Percentiles rank a stretch among this genome's conserved stretches.
These are phyloP conservation scores for Pachypanchax playfairii DNA, from an alignment of 2,113 vertebrate species.

Conservation along the genomic window DNA sequence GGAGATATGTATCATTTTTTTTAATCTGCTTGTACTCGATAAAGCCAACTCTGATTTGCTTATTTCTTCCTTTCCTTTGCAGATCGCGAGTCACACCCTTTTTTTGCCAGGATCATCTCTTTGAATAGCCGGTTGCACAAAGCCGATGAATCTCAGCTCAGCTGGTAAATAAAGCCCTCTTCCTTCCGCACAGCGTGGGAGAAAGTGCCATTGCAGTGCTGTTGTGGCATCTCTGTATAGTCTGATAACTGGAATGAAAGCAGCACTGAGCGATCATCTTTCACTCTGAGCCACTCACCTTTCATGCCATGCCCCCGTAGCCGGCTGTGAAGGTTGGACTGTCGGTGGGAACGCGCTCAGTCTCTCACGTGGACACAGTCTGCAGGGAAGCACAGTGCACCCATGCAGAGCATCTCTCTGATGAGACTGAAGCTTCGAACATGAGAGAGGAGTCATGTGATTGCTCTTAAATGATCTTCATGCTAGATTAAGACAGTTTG, in stretches of 20 bases:
- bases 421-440: constrained; percentile 25
- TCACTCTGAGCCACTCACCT: constrained; percentile 73
- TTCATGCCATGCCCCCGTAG: constrained; percentile 67
- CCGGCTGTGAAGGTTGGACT: constrained; percentile 36
- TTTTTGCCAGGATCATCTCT: constrained; percentile 42
- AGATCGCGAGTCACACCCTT: constrained; percentile 75
- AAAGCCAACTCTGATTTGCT: constrained; percentile 39
- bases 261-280: constrained; percentile 78
- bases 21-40: constrained; percentile 22
- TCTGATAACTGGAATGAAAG: constrained; percentile 73
- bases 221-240: constrained; percentile 47
- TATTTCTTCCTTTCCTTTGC: constrained; percentile 47
- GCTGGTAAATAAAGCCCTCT: constrained; percentile 56
- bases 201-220: constrained; percentile 64
- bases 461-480: constrained; percentile 41
- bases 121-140: constrained; percentile 66
- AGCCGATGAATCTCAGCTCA: constrained; percentile 64
- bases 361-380: constrained; percentile 22
- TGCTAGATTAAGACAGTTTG: constrained; percentile 31
- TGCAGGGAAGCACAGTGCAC: constrained; percentile 23
- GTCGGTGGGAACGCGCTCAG: constrained; percentile 47
- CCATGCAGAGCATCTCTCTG: constrained; percentile 34
- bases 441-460: constrained; percentile 36
- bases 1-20: constrained; percentile 4
- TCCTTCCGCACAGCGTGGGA: constrained; percentile 60